Evolutionary conservation across 1,140 invertebrate genomes (phyloP).

Genomic region (Eufriesea mexicana): DNA sequence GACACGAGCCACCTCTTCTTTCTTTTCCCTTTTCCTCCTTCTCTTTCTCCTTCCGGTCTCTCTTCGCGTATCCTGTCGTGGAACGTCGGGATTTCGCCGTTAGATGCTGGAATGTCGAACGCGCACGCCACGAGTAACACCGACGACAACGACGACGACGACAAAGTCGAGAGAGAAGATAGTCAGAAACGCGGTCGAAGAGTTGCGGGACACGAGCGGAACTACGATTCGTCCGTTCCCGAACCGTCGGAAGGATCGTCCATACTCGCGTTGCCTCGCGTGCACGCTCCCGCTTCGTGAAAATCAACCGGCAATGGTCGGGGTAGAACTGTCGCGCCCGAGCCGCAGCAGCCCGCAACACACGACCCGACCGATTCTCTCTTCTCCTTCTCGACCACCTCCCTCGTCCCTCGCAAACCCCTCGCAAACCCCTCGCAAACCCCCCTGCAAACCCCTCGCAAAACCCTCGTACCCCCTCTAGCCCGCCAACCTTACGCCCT

Average conservation of each 20-base stretch:
- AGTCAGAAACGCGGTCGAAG: slow-evolving; percentile 9
- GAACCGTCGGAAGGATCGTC: not conserved
- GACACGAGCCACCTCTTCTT: not conserved
- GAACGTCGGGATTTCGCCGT: not conserved
- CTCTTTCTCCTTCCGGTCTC: too few relatives aligned
- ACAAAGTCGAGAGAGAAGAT: not conserved
- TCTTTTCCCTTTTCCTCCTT: not conserved
- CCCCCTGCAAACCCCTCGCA: not conserved
- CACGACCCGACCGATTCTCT: slow-evolving; percentile 72
- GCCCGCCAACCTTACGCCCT: not conserved
- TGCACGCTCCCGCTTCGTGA: slow-evolving; percentile 60
- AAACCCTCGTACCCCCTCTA: not conserved
- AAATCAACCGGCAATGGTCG: slow-evolving; percentile 76
- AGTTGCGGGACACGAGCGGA: not conserved
- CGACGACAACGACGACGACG: not conserved
- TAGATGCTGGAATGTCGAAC: not conserved
- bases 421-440: slow-evolving; percentile 9
- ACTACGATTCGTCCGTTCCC: not conserved
- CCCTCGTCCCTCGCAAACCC: slow-evolving; percentile 17
- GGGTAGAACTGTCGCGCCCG: slow-evolving; percentile 82
- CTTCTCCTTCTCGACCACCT: slow-evolving; percentile 51
- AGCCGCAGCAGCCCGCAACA: slow-evolving; percentile 82
- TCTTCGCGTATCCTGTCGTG: not conserved
- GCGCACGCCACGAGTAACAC: not conserved
- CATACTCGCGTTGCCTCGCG: not conserved